Evolutionary conservation across 2,113 vertebrate genomes (phyloP), one percentile per base, ranked within the genome.

Genomic region (Dasypus novemcinctus): DNA sequence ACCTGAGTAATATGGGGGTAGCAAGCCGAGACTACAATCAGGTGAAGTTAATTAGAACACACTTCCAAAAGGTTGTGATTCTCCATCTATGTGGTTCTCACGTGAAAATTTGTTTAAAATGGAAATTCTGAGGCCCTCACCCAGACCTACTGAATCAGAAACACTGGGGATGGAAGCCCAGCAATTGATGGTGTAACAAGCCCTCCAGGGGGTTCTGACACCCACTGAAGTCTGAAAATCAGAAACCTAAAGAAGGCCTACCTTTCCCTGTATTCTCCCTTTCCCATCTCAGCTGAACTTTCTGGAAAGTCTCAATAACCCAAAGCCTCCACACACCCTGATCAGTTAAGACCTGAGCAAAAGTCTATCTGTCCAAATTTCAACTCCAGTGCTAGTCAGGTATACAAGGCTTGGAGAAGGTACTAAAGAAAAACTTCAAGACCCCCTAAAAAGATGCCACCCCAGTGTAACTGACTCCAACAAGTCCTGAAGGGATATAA

Each of bases 1-100:
- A 33, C 66, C 25, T 13, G 18, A 76, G 78, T 4, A 7, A 25
- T 9, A 2, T 0, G 4, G 21, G 2, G 14, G 12, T 0, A 59
- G 59, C 31, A 82, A n/a, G 31, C 83, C 27, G 23, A 33, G 38
- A 43, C 11, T 9, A 17, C 36, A 23, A 49, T 18, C 72, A 52
- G 38, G 59, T 15, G 64, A 74, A 21, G n/a, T 11, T 12, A 3
- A 72, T 29, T 1, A 88, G 6, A 83, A 46, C 2, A n/a, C 31
- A 7, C 25, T 13, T 69, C 59, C 0, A 59, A 63, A 72, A 59
- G 29, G 23, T 10, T 27, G 6, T 12, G 43, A 23, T 1, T 29
- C 89, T 74, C 54, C 71, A 17, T 12, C 74, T 43, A 36, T 31
- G 18, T 41, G n/a, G 23, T 43, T 25, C 76, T 75, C 68, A 21